phyloP scores from a whole-genome alignment of 2,888 invertebrate genomes.

The Meloe dianella region DNA sequence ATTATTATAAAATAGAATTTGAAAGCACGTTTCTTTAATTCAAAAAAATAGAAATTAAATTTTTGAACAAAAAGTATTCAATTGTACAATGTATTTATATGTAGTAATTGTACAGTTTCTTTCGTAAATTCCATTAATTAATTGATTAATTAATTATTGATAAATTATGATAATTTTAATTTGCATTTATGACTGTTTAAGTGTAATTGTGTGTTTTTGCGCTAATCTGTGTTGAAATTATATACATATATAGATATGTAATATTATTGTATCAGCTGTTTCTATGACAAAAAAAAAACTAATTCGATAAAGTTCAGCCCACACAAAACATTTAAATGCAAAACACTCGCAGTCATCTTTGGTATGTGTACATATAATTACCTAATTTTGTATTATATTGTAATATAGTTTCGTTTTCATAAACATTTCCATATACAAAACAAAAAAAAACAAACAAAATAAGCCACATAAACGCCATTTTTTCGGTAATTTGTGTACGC shows the following conservation, averaged over 20 bases:
- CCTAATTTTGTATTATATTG: conserved; percentile 58
- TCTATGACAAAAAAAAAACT: not conserved
- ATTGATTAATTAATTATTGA: too few relatives aligned
- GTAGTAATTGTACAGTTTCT: conserved; percentile 55
- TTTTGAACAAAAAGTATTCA: conserved; percentile 31
- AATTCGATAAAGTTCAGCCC: conserved; percentile 2
- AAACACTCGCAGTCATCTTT: conserved; percentile 48
- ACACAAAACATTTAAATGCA: conserved; percentile 28
- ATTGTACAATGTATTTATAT: conserved; percentile 50
- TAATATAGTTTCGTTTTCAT: conserved; percentile 58
- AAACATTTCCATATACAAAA: conserved; percentile 51
- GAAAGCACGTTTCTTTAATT: conserved; percentile 47
- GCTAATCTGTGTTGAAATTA: conserved; percentile 49
- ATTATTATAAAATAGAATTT: conserved; percentile 51
- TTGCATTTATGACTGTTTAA: conserved; percentile 54
- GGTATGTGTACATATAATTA: conserved; percentile 49
- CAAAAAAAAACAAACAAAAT: conserved; percentile 32
- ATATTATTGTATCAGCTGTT: conserved; percentile 19
- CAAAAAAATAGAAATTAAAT: conserved; percentile 25
- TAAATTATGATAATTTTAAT: conserved; percentile 38
- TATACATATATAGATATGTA: conserved; percentile 14
- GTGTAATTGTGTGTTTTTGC: conserved; percentile 51
- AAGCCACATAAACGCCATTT: conserved; percentile 47
- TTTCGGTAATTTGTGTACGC: conserved; percentile 49
- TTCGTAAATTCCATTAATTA: conserved; percentile 49